Percentiles rank a stretch among this genome's conserved stretches.
Conservation (phyloP, 2,797 vertebrate genomes). For the Vireo griseus region DNA sequence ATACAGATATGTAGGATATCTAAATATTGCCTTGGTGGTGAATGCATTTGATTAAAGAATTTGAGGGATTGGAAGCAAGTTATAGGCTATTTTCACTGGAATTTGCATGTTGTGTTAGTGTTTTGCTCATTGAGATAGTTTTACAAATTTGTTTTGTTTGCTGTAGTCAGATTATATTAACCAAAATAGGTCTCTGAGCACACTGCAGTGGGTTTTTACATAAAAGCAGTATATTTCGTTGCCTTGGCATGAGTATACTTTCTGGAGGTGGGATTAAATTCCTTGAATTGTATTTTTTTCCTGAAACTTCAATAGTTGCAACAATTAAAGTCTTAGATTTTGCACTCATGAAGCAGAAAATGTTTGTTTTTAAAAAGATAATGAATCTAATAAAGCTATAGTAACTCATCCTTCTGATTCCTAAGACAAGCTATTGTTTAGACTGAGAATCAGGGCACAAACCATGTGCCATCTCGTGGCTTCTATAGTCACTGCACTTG, state of each 20-base stretch:
- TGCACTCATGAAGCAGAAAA: neutral
- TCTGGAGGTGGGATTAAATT: neutral
- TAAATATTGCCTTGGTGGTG: neutral
- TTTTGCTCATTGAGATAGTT: neutral
- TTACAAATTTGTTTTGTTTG: neutral
- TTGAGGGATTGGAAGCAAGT: neutral
- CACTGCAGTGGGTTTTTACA: neutral
- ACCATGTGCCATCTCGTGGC: conserved; percentile 68
- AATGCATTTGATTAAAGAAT: neutral
- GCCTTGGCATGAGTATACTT: accelerated
- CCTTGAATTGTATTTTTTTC: neutral
- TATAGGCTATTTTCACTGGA: neutral
- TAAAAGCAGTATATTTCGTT: neutral
- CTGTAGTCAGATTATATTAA: neutral
- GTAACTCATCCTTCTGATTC: neutral
- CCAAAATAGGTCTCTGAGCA: neutral
- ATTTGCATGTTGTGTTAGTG: neutral
- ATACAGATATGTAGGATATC: neutral
- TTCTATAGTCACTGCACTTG: conserved; percentile 1
- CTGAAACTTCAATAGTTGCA: neutral
- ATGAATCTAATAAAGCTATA: neutral
- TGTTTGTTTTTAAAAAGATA: neutral
- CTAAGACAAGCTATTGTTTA: neutral
- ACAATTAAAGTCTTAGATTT: neutral
- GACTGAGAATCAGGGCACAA: neutral